A percentile compares a stretch with the other conserved stretches of the same genome.
phyloP scores from a whole-genome alignment of 2,888 invertebrate species.

The Drosophila picticornis region DNA sequence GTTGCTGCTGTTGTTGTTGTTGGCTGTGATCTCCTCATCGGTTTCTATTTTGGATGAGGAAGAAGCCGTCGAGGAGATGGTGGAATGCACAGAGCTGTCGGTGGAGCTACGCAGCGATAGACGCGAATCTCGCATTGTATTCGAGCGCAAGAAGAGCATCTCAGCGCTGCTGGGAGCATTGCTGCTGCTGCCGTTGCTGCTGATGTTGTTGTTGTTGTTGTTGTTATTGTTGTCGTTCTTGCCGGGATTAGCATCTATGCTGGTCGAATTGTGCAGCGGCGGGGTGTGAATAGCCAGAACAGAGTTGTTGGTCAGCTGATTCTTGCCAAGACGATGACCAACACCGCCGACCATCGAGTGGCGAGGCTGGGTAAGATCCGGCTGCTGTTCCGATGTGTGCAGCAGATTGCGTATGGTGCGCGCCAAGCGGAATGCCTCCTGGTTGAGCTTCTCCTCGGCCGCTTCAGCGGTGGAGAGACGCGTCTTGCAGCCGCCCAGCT shows the following conservation, averaged over 20 bases:
- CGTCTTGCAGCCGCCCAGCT: conserved; percentile 87
- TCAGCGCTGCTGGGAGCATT: conserved; percentile 66
- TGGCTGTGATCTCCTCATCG: conserved; percentile 77
- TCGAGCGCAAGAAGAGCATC: conserved; percentile 83
- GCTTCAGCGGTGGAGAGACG: conserved; percentile 86
- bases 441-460: conserved; percentile 88
- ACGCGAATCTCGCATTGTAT: conserved; percentile 84
- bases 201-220: conserved; percentile 2
- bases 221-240: conserved; percentile 5
- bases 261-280: conserved; percentile 72
- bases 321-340: conserved; percentile 64
- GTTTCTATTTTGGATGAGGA: conserved; percentile 83
- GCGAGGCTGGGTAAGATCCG: conserved; percentile 84
- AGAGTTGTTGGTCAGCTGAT: conserved; percentile 51
- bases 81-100: conserved; percentile 85
- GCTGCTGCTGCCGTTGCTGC: not conserved
- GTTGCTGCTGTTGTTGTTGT: conserved; percentile 22
- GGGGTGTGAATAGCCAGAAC: conserved; percentile 52
- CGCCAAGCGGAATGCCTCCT: conserved; percentile 89
- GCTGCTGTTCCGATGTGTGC: conserved; percentile 88
- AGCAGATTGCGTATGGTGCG: conserved; percentile 89
- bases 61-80: conserved; percentile 82
- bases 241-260: conserved; percentile 26
- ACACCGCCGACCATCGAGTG: conserved; percentile 49
- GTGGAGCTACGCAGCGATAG: conserved; percentile 85